Evolutionary conservation across 2,888 invertebrate genomes (phyloP).

Genomic region (Polydesmus complanatus): DNA sequence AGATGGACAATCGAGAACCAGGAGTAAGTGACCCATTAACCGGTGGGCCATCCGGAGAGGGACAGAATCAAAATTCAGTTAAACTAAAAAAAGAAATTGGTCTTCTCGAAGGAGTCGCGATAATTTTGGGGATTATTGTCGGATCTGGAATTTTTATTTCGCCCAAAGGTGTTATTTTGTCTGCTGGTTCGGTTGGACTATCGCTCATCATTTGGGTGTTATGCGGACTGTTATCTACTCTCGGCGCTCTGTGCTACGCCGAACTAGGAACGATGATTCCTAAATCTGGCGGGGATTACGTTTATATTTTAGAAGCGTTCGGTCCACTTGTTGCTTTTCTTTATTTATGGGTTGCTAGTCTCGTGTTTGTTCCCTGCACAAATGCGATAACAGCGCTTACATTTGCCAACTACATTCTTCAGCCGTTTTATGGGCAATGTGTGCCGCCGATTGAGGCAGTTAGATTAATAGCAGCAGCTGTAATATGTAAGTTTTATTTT

Average conservation of each 20-base stretch:
- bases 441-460: conserved; percentile 52
- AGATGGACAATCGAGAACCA: background rate
- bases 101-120: conserved; percentile 77
- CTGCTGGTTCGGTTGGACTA: conserved; percentile 79
- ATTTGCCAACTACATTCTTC: conserved; percentile 79
- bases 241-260: conserved; percentile 93
- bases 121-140: conserved; percentile 85
- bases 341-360: conserved; percentile 92
- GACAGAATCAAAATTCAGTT: conserved; percentile 2
- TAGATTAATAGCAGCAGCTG: conserved; percentile 60
- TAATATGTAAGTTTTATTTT: conserved; percentile 51
- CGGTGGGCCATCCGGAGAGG: background rate
- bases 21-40: background rate
- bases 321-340: conserved; percentile 84
- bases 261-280: conserved; percentile 69
- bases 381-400: conserved; percentile 94
- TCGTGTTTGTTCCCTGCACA: conserved; percentile 90
- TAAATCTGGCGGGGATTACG: conserved; percentile 93
- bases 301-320: conserved; percentile 84
- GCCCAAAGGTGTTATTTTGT: conserved; percentile 79
- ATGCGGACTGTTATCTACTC: conserved; percentile 75
- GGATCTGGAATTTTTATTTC: conserved; percentile 95
- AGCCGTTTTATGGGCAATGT: conserved; percentile 71
- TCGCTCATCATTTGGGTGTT: conserved; percentile 75
- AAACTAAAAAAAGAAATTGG: conserved; percentile 76